These are phyloP conservation scores for Talpa occidentalis DNA, from an alignment of 2,113 vertebrate species.

Conservation along the genomic window DNA sequence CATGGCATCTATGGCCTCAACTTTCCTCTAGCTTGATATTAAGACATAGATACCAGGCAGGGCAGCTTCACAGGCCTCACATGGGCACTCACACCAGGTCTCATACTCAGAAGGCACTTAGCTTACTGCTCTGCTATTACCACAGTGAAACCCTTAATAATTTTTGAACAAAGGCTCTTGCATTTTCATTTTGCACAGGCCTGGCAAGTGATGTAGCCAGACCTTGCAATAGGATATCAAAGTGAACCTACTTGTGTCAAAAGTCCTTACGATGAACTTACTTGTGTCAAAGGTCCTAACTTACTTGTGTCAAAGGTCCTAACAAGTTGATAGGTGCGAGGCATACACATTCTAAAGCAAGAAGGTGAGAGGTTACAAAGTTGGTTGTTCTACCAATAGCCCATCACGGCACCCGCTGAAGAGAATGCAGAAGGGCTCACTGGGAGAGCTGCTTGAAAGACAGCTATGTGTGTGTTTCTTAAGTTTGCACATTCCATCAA, in stretches of 20 bases:
- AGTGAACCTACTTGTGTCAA: not conserved
- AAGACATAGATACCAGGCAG: not conserved
- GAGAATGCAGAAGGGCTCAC: not conserved
- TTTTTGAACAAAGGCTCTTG: not conserved
- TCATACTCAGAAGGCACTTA: not conserved
- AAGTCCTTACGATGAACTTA: not conserved
- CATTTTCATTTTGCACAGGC: not conserved
- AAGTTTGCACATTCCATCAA: no score
- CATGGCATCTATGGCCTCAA: not conserved
- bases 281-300: not conserved
- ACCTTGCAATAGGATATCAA: not conserved
- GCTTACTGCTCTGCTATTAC: not conserved
- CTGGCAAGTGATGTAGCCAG: not conserved
- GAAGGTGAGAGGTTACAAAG: not conserved
- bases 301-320: not conserved
- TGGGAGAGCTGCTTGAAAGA: not conserved
- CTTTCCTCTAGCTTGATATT: not conserved
- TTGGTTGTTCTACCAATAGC: accelerated
- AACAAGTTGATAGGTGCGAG: not conserved
- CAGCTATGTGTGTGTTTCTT: not conserved
- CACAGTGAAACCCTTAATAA: not conserved
- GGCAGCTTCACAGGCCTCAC: not conserved
- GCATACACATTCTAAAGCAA: not conserved
- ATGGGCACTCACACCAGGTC: not conserved
- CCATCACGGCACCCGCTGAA: accelerated